A percentile compares a stretch with the other conserved stretches of the same genome.
phyloP scores from a whole-genome alignment of 2,113 vertebrate genomes.

The Xyliphius kryptos region DNA sequence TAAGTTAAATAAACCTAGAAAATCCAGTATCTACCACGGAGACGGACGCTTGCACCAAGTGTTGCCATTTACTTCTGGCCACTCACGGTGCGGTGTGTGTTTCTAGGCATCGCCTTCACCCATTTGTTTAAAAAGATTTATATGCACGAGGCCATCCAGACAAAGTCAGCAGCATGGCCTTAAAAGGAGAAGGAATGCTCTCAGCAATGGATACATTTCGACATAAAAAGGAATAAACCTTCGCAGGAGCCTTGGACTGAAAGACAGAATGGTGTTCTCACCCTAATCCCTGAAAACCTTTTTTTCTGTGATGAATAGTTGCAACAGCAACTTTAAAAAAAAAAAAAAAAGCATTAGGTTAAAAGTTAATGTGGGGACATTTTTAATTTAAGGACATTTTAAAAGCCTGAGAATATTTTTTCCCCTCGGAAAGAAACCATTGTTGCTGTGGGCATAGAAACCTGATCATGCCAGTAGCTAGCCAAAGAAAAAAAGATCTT shows the following conservation, averaged over 20 bases:
- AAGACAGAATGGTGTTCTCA: conserved; percentile 2
- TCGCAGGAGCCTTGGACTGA: conserved; percentile 14
- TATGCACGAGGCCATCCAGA: conserved; percentile 40
- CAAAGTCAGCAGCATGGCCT: conserved; percentile 60
- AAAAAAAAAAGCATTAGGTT: background rate
- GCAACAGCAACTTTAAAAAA: background rate
- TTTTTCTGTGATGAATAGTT: background rate
- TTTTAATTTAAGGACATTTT: background rate
- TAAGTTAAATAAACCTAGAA: conserved; percentile 18
- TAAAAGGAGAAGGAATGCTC: conserved; percentile 83
- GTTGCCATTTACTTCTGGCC: conserved; percentile 10
- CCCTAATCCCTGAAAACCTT: background rate
- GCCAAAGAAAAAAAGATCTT: conserved; percentile 2
- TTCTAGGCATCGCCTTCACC: conserved; percentile 30
- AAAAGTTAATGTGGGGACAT: conserved; percentile 1
- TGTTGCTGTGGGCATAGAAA: background rate
- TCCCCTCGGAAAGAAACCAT: background rate
- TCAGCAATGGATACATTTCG: conserved; percentile 31
- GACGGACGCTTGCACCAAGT: conserved; percentile 5
- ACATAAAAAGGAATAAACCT: conserved; percentile 19
- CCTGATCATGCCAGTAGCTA: conserved; percentile 1
- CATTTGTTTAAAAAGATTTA: conserved; percentile 49
- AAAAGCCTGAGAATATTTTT: conserved; percentile 10
- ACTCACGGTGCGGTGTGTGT: conserved; percentile 9
- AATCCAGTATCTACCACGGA: conserved; percentile 15